Conservation (phyloP, 2,888 invertebrate genomes). For the Masnerella sp. region DNA sequence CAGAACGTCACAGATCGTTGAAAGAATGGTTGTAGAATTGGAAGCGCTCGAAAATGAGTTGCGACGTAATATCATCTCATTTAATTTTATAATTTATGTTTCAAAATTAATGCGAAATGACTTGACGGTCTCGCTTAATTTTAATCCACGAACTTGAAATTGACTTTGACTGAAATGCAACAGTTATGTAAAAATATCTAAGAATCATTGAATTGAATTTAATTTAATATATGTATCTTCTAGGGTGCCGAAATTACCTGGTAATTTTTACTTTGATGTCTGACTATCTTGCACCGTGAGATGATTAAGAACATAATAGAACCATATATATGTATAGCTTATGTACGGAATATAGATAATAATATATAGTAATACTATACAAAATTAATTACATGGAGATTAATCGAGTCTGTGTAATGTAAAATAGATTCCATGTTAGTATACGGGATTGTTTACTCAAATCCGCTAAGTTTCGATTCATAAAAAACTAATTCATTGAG, state of each 20-base stretch:
- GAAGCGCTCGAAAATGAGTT: too few species aligned
- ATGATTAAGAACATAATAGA: too few species aligned
- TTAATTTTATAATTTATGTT: conserved; percentile 54
- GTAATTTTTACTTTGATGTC: conserved; percentile 9
- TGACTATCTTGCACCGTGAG: neutral
- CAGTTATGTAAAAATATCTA: conserved; percentile 40
- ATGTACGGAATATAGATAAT: conserved; percentile 12
- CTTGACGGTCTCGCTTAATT: conserved; percentile 47
- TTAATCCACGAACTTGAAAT: conserved; percentile 53
- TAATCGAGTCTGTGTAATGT: conserved; percentile 20
- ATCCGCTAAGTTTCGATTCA: too few species aligned
- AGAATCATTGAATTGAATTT: conserved; percentile 44
- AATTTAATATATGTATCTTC: conserved; percentile 40
- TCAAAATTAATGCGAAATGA: conserved; percentile 44
- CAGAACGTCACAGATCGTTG: too few species aligned
- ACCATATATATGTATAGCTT: conserved; percentile 17
- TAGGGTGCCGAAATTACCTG: conserved; percentile 4
- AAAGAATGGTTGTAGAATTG: too few species aligned
- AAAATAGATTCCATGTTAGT: conserved; percentile 11
- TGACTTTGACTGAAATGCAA: conserved; percentile 42
- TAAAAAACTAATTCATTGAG: too few species aligned
- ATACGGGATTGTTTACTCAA: too few species aligned
- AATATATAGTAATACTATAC: conserved; percentile 27
- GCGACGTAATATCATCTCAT: conserved; percentile 35
- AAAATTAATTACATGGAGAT: conserved; percentile 33